phyloP scores from a whole-genome alignment of 2,888 invertebrate species.

The Oligia strigilis region DNA sequence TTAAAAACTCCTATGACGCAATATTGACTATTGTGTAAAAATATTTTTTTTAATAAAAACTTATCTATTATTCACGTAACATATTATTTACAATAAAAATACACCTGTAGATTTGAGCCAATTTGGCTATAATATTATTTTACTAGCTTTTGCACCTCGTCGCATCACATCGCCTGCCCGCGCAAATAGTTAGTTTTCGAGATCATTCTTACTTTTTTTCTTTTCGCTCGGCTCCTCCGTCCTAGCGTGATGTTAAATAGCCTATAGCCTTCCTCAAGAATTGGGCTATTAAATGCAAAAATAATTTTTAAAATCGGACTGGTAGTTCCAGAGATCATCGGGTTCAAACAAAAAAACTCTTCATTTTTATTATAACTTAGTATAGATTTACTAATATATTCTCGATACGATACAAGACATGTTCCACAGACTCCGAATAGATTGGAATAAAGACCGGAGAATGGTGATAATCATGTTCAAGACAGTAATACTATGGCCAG shows the following conservation, averaged over 20 bases:
- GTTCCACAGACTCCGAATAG: background rate
- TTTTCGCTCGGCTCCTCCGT: too few relatives aligned
- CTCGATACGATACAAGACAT: background rate
- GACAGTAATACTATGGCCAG: background rate
- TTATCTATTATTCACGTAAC: background rate
- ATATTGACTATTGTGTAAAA: slow-evolving; percentile 7
- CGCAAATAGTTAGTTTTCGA: too few relatives aligned
- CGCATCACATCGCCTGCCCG: too few relatives aligned
- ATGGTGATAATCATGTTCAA: background rate
- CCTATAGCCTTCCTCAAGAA: too few relatives aligned
- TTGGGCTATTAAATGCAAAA: too few relatives aligned
- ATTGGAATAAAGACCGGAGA: background rate
- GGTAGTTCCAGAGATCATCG: too few relatives aligned
- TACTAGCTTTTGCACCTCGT: background rate
- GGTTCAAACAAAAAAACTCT: too few relatives aligned
- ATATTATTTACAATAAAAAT: slow-evolving; percentile 27
- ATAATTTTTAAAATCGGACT: too few relatives aligned
- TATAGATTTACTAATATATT: background rate
- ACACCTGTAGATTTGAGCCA: background rate
- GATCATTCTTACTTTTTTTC: too few relatives aligned
- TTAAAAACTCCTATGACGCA: too few relatives aligned
- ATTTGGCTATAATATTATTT: background rate
- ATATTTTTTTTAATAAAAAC: background rate
- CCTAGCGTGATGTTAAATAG: too few relatives aligned
- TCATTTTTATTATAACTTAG: too few relatives aligned